These are phyloP conservation scores for Ispidina lecontei DNA, from an alignment of 2,797 vertebrate genomes.

Conservation along the genomic window DNA sequence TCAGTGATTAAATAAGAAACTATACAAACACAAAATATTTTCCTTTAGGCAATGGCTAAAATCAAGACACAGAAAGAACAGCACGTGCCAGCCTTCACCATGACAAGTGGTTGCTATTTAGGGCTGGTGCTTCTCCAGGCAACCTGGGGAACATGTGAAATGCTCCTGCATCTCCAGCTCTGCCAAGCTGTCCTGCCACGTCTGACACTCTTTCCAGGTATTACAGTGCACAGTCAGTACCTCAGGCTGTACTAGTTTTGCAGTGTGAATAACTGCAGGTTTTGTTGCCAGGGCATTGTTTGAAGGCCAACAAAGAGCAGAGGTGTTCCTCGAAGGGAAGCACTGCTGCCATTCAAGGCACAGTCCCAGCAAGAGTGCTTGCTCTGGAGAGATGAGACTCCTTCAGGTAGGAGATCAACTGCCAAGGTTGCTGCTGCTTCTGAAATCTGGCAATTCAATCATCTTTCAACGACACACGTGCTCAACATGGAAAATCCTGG, in stretches of 20 bases:
- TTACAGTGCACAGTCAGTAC: neutral
- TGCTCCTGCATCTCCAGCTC: neutral
- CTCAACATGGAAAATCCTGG: neutral
- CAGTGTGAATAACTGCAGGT: neutral
- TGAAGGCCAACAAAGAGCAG: neutral
- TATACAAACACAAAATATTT: neutral
- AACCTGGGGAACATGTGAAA: neutral
- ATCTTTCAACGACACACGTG: neutral
- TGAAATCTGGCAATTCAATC: neutral
- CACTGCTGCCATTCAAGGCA: neutral
- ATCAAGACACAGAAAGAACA: neutral
- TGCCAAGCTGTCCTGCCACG: neutral
- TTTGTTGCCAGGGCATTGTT: neutral
- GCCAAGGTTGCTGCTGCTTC: neutral
- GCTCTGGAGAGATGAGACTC: neutral
- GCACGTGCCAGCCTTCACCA: neutral
- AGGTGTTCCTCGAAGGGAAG: neutral
- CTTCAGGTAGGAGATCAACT: neutral
- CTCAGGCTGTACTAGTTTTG: neutral
- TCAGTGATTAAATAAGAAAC: neutral
- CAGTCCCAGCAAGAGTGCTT: neutral
- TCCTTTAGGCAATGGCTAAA: neutral
- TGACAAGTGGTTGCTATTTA: neutral
- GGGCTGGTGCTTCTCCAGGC: neutral
- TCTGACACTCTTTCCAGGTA: neutral